Conservation (phyloP, 2,797 vertebrate species). For the Adelosebastes latens region DNA sequence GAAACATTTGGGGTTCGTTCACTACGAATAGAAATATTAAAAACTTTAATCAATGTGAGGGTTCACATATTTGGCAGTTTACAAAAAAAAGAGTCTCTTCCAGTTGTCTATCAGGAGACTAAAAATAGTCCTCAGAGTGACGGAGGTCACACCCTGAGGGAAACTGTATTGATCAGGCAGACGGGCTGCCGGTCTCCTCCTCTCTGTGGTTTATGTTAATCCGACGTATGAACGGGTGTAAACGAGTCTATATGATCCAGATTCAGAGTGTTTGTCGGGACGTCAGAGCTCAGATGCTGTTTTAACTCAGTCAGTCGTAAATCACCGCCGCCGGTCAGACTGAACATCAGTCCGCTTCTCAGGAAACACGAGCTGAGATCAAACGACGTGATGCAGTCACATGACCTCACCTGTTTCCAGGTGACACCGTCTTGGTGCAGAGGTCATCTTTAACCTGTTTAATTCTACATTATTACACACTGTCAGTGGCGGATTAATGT, state of each 20-base stretch:
- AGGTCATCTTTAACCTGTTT: not conserved
- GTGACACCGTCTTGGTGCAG: not conserved
- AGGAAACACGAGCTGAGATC: not conserved
- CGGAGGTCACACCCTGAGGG: not conserved
- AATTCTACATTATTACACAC: not conserved
- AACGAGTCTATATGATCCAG: not conserved
- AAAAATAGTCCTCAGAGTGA: constrained; percentile 6
- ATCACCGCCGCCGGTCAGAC: not conserved
- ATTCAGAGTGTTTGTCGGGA: not conserved
- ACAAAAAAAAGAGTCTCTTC: not conserved
- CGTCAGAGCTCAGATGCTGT: constrained; percentile 24
- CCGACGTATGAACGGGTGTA: not conserved
- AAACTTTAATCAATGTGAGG: not conserved
- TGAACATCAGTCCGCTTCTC: not conserved
- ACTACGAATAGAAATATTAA: not conserved
- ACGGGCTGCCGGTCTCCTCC: not conserved
- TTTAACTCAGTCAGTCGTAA: constrained; percentile 3
- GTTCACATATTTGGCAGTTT: not conserved
- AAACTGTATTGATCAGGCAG: not conserved
- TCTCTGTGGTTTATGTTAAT: not conserved
- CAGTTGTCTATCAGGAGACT: not conserved
- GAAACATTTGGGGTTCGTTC: not conserved
- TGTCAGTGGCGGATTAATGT: too few species aligned
- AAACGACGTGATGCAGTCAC: not conserved
- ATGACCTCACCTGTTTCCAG: constrained; percentile 6